A percentile compares a stretch with the other conserved stretches of the same genome.
These are phyloP conservation scores for Motacilla alba DNA, from an alignment of 2,113 vertebrate species.

Conservation along the genomic window DNA sequence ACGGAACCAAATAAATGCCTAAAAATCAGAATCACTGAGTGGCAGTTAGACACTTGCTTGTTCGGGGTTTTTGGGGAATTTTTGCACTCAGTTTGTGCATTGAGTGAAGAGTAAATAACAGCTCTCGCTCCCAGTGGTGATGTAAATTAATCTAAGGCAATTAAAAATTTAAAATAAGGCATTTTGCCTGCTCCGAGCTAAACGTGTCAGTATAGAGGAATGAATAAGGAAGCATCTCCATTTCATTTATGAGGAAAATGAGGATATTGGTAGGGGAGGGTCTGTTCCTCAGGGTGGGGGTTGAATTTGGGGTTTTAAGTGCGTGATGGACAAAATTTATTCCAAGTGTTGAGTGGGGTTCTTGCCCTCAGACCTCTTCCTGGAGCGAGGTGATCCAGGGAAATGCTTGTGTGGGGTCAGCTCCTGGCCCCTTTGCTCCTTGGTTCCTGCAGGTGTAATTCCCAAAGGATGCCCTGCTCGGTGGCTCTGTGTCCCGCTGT, in stretches of 20 bases:
- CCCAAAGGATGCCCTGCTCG: background rate
- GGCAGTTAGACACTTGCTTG: background rate
- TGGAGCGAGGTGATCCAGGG: background rate
- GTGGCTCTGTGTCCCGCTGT: background rate
- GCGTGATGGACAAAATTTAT: background rate
- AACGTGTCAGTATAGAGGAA: fast-evolving
- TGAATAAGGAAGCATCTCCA: background rate
- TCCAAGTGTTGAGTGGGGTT: fast-evolving
- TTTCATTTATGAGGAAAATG: background rate
- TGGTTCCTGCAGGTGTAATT: background rate
- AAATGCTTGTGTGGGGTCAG: background rate
- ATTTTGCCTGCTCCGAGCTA: background rate
- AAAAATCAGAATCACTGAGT: background rate
- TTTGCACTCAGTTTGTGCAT: background rate
- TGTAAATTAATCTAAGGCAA: background rate
- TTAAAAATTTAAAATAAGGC: background rate
- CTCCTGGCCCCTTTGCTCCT: background rate
- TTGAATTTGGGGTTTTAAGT: background rate
- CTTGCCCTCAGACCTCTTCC: background rate
- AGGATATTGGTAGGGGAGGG: background rate
- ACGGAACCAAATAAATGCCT: background rate
- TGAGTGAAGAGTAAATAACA: background rate
- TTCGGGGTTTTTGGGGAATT: background rate
- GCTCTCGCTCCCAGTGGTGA: background rate
- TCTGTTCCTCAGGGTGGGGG: background rate